These are phyloP conservation scores for Sepioteuthis lessoniana DNA, from an alignment of 2,888 invertebrate genomes.

Conservation along the genomic window DNA sequence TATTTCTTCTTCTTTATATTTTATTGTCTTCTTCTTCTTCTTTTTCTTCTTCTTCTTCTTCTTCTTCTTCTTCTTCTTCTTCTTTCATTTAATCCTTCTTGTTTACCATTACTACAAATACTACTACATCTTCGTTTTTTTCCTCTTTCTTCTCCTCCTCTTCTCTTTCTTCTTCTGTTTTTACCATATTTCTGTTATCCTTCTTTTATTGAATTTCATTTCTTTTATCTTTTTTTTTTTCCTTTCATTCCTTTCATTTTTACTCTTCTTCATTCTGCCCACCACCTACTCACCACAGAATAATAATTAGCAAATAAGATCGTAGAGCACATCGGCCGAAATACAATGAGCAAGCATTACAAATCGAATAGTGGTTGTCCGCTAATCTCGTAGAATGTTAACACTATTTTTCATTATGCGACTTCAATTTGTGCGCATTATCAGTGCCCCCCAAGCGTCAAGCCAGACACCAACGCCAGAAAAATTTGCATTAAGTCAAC, in stretches of 20 bases:
- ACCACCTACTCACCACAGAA: too few species aligned
- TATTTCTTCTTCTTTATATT: too few species aligned
- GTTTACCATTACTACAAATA: not conserved
- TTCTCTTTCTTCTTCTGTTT: too few species aligned
- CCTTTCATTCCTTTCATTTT: not conserved
- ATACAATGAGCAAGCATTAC: not conserved
- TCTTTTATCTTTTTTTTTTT: conserved; percentile 36
- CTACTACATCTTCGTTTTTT: too few species aligned
- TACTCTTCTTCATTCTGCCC: not conserved
- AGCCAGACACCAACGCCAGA: not conserved
- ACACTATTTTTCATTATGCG: conserved; percentile 15
- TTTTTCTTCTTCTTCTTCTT: not conserved
- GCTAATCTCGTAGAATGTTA: not conserved
- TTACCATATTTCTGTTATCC: not conserved
- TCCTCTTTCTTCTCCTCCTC: too few species aligned
- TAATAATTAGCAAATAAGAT: not conserved
- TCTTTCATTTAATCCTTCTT: too few species aligned
- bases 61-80: not conserved
- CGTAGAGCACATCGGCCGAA: not conserved
- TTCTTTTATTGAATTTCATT: not conserved
- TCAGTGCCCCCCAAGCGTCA: not conserved
- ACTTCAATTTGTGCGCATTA: not conserved
- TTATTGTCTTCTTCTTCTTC: too few species aligned
- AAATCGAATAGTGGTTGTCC: not conserved
- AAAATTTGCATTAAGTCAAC: not conserved